Conservation (phyloP, 2,797 vertebrate species). For the Mionectes olivaceus region DNA sequence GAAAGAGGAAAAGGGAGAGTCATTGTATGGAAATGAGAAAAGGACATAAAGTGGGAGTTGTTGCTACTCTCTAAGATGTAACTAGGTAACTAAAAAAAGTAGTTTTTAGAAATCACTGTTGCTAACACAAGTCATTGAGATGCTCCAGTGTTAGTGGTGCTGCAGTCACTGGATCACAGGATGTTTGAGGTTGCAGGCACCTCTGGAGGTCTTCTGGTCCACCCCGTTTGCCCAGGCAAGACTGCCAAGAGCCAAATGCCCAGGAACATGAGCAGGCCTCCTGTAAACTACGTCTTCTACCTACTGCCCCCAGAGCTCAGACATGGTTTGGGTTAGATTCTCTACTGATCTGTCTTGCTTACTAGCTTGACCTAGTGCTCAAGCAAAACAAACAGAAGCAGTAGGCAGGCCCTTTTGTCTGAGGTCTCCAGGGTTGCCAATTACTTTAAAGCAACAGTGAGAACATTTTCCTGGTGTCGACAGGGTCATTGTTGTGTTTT, state of each 20-base stretch:
- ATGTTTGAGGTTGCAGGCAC: not conserved
- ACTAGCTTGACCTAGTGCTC: not conserved
- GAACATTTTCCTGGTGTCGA: slow-evolving; percentile 58
- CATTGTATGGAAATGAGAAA: not conserved
- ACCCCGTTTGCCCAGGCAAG: not conserved
- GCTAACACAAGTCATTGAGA: not conserved
- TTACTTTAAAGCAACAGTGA: slow-evolving; percentile 28
- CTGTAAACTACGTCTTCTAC: not conserved
- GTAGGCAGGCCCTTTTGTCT: not conserved
- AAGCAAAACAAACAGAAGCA: slow-evolving; percentile 14
- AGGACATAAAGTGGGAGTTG: not conserved
- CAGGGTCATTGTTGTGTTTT: slow-evolving; percentile 64
- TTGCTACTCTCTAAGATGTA: not conserved
- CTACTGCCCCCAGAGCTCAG: not conserved
- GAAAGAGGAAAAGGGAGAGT: slow-evolving; percentile 12
- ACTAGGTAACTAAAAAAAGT: slow-evolving; percentile 38
- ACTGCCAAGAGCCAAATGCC: not conserved
- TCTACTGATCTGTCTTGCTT: not conserved
- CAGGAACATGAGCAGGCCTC: not conserved
- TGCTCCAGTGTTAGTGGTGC: not conserved
- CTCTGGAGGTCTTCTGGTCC: not conserved
- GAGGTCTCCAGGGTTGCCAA: not conserved
- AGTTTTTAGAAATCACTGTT: not conserved
- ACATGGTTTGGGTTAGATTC: not conserved
- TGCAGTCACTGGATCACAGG: not conserved